Evolutionary conservation across 2,113 vertebrate genomes (phyloP), one percentile per base, ranked within the genome.

Genomic region (Charina bottae): DNA sequence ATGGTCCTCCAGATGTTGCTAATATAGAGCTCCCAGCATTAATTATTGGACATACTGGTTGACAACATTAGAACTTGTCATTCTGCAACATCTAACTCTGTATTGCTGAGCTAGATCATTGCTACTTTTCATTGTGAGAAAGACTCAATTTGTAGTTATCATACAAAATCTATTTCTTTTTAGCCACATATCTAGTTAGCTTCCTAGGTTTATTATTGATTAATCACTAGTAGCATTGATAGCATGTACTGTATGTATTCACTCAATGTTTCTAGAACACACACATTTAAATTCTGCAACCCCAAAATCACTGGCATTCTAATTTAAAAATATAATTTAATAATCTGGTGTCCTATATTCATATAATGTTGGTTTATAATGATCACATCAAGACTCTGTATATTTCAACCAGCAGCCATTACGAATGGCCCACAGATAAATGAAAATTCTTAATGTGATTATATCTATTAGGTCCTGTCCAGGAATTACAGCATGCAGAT

Each of bases 161-260:
- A 5, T 17, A 23, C 33, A 46, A 56, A 60, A 60, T 60, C 33
- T 60, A 8, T 55, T 53, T 26, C 15, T 3, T 12, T 58, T 90
- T 58, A 86, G 53, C 0, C 49, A 72, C 56, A 0, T 0, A 1
- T 2, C 92, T 33, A n/a, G 0, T 11, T 89, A 3, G 83, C 0
- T 0, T 91, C 3, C 49, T 58, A 85, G 26, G 37, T 72, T 56
- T 53, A 4, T 85, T 23, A 64, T 9, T 86, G 37, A 12, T 62
- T 54, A 89, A 24, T 72, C 28, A 89, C 13, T 87, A 26, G 64
- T 68, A 42, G 53, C 0, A 87, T 2, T 78, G 33, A 9, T 78
- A 37, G 17, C 15, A 37, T 37, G 68, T 37, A 1, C 28, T 37
- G 68, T 37, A 1, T 33, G 24, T 7, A n/a, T 84, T 84, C 9